Evolutionary conservation across 1,140 invertebrate species (phyloP), one percentile per base, ranked within the genome.

Genomic region (Caenorhabditis inopinata): DNA sequence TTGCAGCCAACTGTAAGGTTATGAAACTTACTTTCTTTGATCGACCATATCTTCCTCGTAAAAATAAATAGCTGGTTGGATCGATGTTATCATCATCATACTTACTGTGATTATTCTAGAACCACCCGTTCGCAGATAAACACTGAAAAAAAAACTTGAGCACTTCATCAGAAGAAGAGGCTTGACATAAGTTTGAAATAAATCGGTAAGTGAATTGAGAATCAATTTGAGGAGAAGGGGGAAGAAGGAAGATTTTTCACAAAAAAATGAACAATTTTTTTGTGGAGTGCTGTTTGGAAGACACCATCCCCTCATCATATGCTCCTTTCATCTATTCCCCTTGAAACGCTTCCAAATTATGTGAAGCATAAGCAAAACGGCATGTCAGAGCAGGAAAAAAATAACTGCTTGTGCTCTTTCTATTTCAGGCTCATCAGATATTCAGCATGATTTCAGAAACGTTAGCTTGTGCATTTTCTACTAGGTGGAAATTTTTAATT

Each of bases 271-370:
- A 68, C 32, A 68, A 68, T 16, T 68, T n/a, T n/a, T n/a, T 38
- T 68, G 58, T 68, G 4, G 58, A 14, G 49, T 53, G 6, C 27
- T 12, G 25, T 4, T 18, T 29, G n/a, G 32, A 58, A 32, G 58
- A 68, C 58, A 68, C 58, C 58, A 68, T 68, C 58, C 27, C 16
- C 58, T 68, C 58, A 68, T 68, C 58, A 68, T 68, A 68, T 68
- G 58, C 58, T 68, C 58, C 58, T 68, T 32, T 58, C 53, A 58
- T 58, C 53, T 58, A 18, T 58, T 58, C 53, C n/a, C 23, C 32
- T 68, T 68, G 58, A 68, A 68, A 68, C 58, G 58, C 58, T 68
- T 68, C 58, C 58, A 68, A 68, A 68, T 68, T 68, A 68, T 68
- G 58, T 68, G 58, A 68, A 68, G 58, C 58, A 68, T 68, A 68